phyloP scores from a whole-genome alignment of 2,113 vertebrate genomes.

The Mormoops blainvillei region DNA sequence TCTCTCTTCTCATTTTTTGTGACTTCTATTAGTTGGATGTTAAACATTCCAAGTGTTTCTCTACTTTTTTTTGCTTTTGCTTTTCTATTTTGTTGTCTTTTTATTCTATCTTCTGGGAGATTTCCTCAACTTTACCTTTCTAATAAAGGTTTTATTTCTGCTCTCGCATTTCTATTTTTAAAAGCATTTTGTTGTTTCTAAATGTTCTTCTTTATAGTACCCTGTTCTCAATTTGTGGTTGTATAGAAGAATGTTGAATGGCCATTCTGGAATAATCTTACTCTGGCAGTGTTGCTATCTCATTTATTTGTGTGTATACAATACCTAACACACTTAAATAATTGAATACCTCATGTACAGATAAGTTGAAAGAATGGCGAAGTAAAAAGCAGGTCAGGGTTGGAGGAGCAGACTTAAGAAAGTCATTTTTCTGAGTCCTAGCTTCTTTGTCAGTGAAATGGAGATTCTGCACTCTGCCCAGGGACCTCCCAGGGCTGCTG shows the following conservation, averaged over 20 bases:
- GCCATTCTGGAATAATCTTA: background rate
- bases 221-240: background rate
- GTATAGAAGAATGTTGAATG: background rate
- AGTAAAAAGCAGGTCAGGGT: background rate
- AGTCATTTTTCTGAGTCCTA: background rate
- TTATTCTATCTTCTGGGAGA: background rate
- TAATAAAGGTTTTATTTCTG: background rate
- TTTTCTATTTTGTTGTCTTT: background rate
- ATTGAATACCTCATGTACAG: background rate
- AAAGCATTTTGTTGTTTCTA: background rate
- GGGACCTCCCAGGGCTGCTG: background rate
- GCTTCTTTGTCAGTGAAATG: background rate
- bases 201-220: background rate
- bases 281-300: background rate
- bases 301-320: background rate
- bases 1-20: background rate
- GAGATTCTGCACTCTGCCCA: background rate
- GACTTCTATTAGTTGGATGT: background rate
- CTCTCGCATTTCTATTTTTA: background rate
- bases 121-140: background rate
- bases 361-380: background rate
- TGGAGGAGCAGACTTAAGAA: background rate
- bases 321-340: background rate
- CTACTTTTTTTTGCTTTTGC: background rate
- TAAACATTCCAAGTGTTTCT: background rate